Evolutionary conservation across 1,140 invertebrate species (phyloP).

Genomic region (Drosophila persimilis): DNA sequence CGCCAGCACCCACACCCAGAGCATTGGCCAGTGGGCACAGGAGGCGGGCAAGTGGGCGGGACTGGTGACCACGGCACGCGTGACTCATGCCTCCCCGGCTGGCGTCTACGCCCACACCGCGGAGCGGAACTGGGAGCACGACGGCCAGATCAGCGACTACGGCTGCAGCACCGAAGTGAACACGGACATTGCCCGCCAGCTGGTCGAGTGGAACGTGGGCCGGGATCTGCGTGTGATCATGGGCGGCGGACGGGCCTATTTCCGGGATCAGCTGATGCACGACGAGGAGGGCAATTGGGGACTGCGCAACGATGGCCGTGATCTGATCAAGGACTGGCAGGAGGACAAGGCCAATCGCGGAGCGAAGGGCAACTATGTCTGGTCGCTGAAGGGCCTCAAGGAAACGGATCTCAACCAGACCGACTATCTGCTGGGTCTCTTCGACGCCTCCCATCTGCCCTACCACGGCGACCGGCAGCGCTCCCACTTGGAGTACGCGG

Average conservation of each 20-base stretch:
- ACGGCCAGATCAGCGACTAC: constrained; percentile 84
- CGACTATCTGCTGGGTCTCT: constrained; percentile 89
- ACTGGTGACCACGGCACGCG: constrained; percentile 90
- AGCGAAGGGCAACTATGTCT: constrained; percentile 86
- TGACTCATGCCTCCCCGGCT: constrained; percentile 92
- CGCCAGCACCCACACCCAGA: constrained; percentile 84
- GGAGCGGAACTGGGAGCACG: constrained; percentile 90
- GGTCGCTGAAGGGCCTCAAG: constrained; percentile 86
- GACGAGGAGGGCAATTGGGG: constrained; percentile 88
- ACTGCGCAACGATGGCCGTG: constrained; percentile 84
- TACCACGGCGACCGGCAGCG: constrained; percentile 84
- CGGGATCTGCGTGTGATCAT: constrained; percentile 86
- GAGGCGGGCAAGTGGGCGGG: constrained; percentile 88
- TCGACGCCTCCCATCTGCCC: constrained; percentile 81
- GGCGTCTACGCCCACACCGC: constrained; percentile 92
- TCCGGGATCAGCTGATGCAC: constrained; percentile 85
- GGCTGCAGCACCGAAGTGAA: constrained; percentile 71
- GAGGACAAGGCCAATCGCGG: constrained; percentile 85
- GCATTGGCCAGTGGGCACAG: constrained; percentile 87
- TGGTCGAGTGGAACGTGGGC: constrained; percentile 88
- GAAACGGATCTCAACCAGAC: constrained; percentile 85
- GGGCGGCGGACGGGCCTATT: constrained; percentile 89
- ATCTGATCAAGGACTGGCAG: constrained; percentile 88
- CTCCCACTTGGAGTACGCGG: constrained; percentile 65
- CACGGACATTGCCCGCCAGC: constrained; percentile 89